Evolutionary conservation across 2,888 invertebrate genomes (phyloP), one percentile per base, ranked within the genome.

Genomic region (Atrina japonica): DNA sequence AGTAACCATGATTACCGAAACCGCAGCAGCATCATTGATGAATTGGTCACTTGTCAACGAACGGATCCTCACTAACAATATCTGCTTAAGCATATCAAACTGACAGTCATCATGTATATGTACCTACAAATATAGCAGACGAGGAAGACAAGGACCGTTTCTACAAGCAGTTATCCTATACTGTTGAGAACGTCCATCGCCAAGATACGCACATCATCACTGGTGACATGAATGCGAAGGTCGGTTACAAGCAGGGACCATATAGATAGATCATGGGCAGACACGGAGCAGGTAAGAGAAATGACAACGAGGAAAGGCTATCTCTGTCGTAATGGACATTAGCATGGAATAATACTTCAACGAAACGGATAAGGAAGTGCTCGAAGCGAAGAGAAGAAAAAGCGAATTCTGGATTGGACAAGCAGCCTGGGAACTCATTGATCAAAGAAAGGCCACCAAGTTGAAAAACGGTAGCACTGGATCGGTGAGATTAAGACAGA

Each of bases 151-250:
- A 49, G 21, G 18, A 49, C n/a, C 14, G 18, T 11, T 49, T 49
- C 1, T 49, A 49, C 21, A 21, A 21, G 21, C n/a, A 49, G 18
- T 21, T 49, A 9, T 9, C 14, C 11, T 0, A 49, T n/a, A n/a
- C n/a, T n/a, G n/a, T n/a, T n/a, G n/a, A n/a, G n/a, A n/a, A n/a
- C n/a, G n/a, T 49, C 18, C 49, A 49, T 18, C 49, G 50, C 35
- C 61, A 61, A 50, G 61, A 61, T 50, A 45, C 50, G 18, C 11
- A 50, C 35, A 61, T 61, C 29, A 40, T 61, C 27, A 61, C 45
- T n/a, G 61, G 35, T 30, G 49, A 60, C 7, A 41, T 47, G 3
- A 60, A 60, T 47, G 60, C 60, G 29, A 60, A 60, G 41, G 45
- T 60, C 47, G 45, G 60, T 29, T 14, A 3, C 27, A 43, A 35